phyloP scores from a whole-genome alignment of 2,888 invertebrate species.

The Xylota segnis region DNA sequence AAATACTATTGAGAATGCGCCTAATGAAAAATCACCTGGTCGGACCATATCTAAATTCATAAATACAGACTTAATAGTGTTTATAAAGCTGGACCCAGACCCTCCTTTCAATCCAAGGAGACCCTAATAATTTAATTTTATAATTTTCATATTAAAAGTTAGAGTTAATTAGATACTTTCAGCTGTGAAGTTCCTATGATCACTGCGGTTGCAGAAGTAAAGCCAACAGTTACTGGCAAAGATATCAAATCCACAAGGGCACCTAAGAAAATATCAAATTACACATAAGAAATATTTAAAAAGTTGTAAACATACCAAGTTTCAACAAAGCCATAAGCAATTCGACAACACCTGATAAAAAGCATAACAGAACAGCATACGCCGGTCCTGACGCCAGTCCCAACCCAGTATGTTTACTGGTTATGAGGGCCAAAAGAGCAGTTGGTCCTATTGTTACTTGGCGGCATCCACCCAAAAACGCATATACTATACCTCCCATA shows the following conservation, averaged over 20 bases:
- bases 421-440: slow-evolving; percentile 95
- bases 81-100: slow-evolving; percentile 89
- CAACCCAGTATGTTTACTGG: slow-evolving; percentile 87
- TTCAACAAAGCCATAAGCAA: slow-evolving; percentile 92
- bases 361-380: slow-evolving; percentile 93
- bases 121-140: slow-evolving; percentile 81
- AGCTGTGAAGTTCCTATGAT: slow-evolving; percentile 95
- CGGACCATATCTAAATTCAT: slow-evolving; percentile 89
- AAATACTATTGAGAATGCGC: slow-evolving; percentile 89
- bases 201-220: slow-evolving; percentile 96
- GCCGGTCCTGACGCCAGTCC: slow-evolving; percentile 86
- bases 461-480: slow-evolving; percentile 94
- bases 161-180: slow-evolving; percentile 85
- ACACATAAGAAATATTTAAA: slow-evolving; percentile 26
- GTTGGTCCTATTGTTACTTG: slow-evolving; percentile 96
- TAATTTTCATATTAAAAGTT: background rate
- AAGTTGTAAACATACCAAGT: slow-evolving; percentile 86
- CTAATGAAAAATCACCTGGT: slow-evolving; percentile 89
- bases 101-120: slow-evolving; percentile 90
- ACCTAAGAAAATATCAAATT: slow-evolving; percentile 85
- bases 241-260: slow-evolving; percentile 96
- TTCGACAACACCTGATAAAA: slow-evolving; percentile 92
- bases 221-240: slow-evolving; percentile 94
- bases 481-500: slow-evolving; percentile 96
- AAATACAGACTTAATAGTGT: slow-evolving; percentile 89